Evolutionary conservation across 2,797 vertebrate genomes (phyloP).

Genomic region (Darevskia mixta): DNA sequence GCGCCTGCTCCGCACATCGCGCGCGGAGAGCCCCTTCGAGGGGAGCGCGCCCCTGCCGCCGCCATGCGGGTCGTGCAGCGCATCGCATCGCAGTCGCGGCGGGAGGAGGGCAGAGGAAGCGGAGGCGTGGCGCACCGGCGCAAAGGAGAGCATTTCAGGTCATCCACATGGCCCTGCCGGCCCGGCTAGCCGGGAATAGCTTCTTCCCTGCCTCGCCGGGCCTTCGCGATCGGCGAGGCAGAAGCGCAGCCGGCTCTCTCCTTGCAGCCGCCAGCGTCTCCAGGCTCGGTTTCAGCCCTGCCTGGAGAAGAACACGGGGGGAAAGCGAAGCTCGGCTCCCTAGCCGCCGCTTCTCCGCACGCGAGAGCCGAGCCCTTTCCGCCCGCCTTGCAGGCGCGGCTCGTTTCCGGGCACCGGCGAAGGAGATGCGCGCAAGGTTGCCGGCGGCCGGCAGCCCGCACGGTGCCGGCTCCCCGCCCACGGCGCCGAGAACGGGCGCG

Average conservation of each 20-base stretch:
- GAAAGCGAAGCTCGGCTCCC: background rate
- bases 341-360: background rate
- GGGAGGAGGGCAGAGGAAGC: background rate
- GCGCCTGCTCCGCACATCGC: too few species aligned
- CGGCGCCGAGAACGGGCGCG: fast-evolving
- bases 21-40: too few species aligned
- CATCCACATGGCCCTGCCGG: background rate
- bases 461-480: too few species aligned
- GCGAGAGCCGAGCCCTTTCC: background rate
- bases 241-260: background rate
- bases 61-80: slow-evolving; percentile 15
- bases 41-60: background rate
- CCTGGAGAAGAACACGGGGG: too few species aligned
- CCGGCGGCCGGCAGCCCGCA: background rate
- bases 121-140: background rate
- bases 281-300: background rate
- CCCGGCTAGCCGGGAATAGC: background rate
- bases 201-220: background rate
- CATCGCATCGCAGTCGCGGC: background rate
- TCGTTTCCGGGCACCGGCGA: too few species aligned
- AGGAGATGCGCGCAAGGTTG: background rate
- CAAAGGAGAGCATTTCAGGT: background rate
- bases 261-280: too few species aligned
- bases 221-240: background rate
- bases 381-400: background rate